These are phyloP conservation scores for Hylaeus volcanicus DNA, from an alignment of 1,140 invertebrate species.

Conservation along the genomic window DNA sequence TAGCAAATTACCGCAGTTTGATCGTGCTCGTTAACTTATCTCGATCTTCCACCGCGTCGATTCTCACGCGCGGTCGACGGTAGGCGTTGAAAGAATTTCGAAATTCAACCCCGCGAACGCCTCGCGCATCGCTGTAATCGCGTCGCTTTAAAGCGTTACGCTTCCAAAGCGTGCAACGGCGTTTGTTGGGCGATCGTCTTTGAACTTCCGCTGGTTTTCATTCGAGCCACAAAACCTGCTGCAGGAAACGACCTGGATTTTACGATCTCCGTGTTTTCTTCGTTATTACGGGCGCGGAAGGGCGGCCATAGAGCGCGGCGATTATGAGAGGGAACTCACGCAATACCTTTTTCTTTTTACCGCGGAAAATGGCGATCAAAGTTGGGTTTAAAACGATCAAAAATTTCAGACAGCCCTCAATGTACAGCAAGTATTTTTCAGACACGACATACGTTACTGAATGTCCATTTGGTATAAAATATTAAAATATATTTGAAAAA, in stretches of 20 bases:
- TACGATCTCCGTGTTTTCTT: conserved; percentile 7
- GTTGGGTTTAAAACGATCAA: neutral
- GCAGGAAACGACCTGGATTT: conserved; percentile 20
- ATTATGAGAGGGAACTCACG: neutral
- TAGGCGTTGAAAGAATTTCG: conserved; percentile 56
- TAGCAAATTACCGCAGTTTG: conserved; percentile 21
- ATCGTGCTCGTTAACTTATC: conserved; percentile 62
- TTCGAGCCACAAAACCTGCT: neutral
- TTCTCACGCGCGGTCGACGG: conserved; percentile 36
- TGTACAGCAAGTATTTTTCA: no score
- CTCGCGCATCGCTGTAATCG: conserved; percentile 54
- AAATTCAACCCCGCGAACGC: conserved; percentile 41
- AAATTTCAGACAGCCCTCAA: no score
- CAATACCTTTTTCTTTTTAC: neutral
- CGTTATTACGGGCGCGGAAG: conserved; percentile 2
- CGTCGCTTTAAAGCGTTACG: conserved; percentile 1
- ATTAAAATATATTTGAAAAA: no score
- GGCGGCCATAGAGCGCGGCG: neutral
- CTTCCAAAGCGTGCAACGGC: neutral
- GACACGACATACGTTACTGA: no score
- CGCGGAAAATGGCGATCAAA: neutral
- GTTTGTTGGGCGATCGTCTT: conserved; percentile 15
- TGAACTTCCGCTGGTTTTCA: neutral
- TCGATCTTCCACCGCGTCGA: conserved; percentile 40
- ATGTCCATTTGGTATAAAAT: no score